Conservation (phyloP, 1,140 invertebrate species). For the Panulirus ornatus region DNA sequence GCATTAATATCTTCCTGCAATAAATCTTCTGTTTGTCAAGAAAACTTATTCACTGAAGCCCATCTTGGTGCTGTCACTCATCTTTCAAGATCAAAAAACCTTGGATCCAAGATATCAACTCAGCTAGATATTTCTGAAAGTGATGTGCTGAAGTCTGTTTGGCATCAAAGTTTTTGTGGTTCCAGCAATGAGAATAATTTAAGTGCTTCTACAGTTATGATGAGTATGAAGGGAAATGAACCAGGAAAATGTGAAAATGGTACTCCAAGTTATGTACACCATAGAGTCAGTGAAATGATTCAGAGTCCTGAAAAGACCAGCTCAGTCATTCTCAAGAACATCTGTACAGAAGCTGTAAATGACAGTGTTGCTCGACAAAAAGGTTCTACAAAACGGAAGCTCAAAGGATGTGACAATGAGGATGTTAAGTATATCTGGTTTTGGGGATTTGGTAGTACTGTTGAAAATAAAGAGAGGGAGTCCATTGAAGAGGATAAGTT, state of each 20-base stretch:
- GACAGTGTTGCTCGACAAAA: slow-evolving; percentile 54
- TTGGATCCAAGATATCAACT: slow-evolving; percentile 31
- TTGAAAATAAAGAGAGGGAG: slow-evolving; percentile 48
- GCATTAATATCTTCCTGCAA: neutral
- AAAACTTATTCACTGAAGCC: slow-evolving; percentile 25
- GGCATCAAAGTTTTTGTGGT: slow-evolving; percentile 65
- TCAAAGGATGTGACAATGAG: slow-evolving; percentile 58
- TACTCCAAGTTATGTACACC: neutral
- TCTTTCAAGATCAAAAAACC: neutral
- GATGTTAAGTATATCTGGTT: slow-evolving; percentile 68
- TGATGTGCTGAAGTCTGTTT: slow-evolving; percentile 58
- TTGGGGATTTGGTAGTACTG: slow-evolving; percentile 63
- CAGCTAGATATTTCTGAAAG: slow-evolving; percentile 31
- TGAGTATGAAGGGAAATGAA: slow-evolving; percentile 29
- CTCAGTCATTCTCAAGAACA: slow-evolving; percentile 56
- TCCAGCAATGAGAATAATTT: slow-evolving; percentile 27
- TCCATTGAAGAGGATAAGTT: neutral
- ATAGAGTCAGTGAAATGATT: neutral
- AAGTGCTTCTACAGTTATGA: slow-evolving; percentile 33
- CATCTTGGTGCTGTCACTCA: neutral
- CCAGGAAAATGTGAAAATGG: slow-evolving; percentile 4
- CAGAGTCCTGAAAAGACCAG: slow-evolving; percentile 47
- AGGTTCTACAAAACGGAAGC: slow-evolving; percentile 45
- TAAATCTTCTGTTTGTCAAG: slow-evolving; percentile 19
- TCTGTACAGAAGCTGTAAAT: slow-evolving; percentile 56